A percentile compares a stretch with the other conserved stretches of the same genome.
phyloP scores from a whole-genome alignment of 2,888 invertebrate genomes.

The Melipona bicolor region DNA sequence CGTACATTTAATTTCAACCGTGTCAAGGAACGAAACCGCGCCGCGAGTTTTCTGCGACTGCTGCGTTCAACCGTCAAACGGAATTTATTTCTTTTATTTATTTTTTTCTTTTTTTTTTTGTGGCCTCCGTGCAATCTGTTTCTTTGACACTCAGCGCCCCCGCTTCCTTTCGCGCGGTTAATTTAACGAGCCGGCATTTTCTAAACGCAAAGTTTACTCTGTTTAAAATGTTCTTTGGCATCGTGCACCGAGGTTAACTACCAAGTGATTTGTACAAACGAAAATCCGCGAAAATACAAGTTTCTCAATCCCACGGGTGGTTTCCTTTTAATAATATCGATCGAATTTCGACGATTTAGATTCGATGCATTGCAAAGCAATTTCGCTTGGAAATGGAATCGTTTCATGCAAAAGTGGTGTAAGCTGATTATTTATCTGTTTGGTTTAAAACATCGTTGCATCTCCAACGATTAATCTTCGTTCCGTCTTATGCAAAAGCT shows the following conservation, averaged over 20 bases:
- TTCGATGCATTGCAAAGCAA: too few relatives aligned
- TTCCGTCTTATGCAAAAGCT: too few relatives aligned
- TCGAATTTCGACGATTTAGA: too few relatives aligned
- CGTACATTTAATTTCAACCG: slow-evolving; percentile 2
- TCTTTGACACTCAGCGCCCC: neutral
- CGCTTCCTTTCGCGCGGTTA: neutral
- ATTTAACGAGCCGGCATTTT: neutral
- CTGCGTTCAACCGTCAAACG: slow-evolving; percentile 3
- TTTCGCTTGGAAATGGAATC: too few relatives aligned
- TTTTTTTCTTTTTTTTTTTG: too few relatives aligned
- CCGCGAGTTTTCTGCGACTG: neutral
- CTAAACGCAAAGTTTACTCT: neutral
- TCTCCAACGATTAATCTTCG: too few relatives aligned
- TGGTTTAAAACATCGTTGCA: too few relatives aligned
- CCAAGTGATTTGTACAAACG: neutral
- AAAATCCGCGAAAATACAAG: too few relatives aligned
- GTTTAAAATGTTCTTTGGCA: neutral
- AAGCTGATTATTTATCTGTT: too few relatives aligned
- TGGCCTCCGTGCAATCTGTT: neutral
- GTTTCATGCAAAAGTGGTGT: too few relatives aligned
- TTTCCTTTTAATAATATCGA: too few relatives aligned
- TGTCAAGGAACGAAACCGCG: neutral
- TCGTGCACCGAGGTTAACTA: neutral
- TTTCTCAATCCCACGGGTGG: too few relatives aligned
- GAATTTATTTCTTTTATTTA: neutral